These are phyloP conservation scores for Sturnira hondurensis DNA, from an alignment of 2,113 vertebrate species.

Conservation along the genomic window DNA sequence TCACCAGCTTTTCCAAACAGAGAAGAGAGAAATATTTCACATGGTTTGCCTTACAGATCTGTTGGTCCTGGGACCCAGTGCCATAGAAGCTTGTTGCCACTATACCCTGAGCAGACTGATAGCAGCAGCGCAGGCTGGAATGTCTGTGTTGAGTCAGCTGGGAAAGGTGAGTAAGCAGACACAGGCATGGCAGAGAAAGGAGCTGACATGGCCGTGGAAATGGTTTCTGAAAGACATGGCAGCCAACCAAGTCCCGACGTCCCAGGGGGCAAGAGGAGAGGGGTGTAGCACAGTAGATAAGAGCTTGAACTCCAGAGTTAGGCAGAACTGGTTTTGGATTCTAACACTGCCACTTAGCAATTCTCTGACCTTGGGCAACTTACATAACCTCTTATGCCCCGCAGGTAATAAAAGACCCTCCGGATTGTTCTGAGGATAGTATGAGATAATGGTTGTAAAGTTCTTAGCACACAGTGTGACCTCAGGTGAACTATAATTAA, in stretches of 20 bases:
- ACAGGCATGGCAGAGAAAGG: neutral
- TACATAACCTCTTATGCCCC: conserved; percentile 11
- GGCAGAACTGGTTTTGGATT: neutral
- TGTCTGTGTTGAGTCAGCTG: neutral
- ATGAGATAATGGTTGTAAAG: neutral
- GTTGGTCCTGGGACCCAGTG: neutral
- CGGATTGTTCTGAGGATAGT: neutral
- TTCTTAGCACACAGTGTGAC: neutral
- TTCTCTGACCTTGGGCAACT: conserved; percentile 24
- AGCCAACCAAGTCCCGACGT: neutral
- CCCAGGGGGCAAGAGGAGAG: neutral
- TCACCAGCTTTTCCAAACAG: conserved; percentile 15
- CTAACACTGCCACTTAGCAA: neutral
- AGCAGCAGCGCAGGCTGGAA: neutral
- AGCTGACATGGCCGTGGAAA: neutral
- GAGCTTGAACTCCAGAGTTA: neutral
- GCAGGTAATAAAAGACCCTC: conserved; percentile 1
- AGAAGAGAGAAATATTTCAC: neutral
- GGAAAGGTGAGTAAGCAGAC: neutral
- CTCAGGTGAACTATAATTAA: neutral
- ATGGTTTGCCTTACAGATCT: neutral
- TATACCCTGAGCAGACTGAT: neutral
- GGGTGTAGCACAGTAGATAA: neutral
- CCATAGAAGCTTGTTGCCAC: neutral
- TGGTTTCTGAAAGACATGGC: neutral